Evolutionary conservation across 1,140 invertebrate species (phyloP).

Genomic region (Drosophila paulistorum): DNA sequence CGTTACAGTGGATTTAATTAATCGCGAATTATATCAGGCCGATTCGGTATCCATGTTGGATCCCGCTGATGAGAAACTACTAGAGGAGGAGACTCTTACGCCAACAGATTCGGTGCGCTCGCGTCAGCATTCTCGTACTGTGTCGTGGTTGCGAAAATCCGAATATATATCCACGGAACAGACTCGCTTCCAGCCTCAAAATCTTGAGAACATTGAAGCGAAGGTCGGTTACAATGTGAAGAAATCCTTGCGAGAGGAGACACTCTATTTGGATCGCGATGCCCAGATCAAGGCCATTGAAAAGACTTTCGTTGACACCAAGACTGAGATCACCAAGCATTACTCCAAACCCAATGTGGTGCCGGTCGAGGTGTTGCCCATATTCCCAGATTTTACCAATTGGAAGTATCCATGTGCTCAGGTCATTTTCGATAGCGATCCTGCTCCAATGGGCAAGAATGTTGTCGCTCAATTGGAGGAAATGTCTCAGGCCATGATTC

Average conservation of each 20-base stretch:
- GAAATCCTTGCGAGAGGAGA: conserved; percentile 97
- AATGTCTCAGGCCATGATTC: conserved; percentile 99
- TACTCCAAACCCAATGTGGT: conserved; percentile 97
- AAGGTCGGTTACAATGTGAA: conserved; percentile 99
- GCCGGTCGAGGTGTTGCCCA: conserved; percentile 94
- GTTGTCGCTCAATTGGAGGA: conserved; percentile 95
- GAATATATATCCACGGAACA: conserved; percentile 99
- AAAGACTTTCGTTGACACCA: conserved; percentile 97
- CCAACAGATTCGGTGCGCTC: conserved; percentile 95
- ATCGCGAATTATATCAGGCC: conserved; percentile 95
- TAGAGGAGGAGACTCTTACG: conserved; percentile 96
- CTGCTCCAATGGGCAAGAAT: conserved; percentile 91
- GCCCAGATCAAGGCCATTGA: conserved; percentile 99
- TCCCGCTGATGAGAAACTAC: conserved; percentile 94
- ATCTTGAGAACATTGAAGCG: conserved; percentile 98
- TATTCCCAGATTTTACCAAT: conserved; percentile 97
- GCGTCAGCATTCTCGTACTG: conserved; percentile 95
- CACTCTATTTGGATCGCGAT: conserved; percentile 97
- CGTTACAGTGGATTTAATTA: conserved; percentile 97
- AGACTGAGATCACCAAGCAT: conserved; percentile 93
- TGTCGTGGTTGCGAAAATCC: conserved; percentile 98
- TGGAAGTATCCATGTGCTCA: conserved; percentile 99
- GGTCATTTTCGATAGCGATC: conserved; percentile 99
- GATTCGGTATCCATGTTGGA: conserved; percentile 90
- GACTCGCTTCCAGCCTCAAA: conserved; percentile 97